phyloP scores from a whole-genome alignment of 37 sponge, comb jelly and placozoan genomes.

The Geodia barretti region DNA sequence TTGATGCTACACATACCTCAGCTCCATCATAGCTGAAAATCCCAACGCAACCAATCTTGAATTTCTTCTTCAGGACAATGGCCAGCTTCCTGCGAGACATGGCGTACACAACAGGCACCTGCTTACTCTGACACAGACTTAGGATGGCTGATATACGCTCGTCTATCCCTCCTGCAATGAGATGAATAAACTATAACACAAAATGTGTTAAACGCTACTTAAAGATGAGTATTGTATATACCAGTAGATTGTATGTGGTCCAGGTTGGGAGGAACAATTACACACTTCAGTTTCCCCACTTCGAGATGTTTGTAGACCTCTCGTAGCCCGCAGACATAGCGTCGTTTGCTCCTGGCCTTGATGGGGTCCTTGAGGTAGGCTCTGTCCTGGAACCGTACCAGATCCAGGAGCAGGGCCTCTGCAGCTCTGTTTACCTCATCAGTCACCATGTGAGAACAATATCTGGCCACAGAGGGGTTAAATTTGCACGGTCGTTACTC shows the following conservation, averaged over 20 bases:
- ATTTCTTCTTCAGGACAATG: slow-evolving; percentile 64
- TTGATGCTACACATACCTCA: slow-evolving; percentile 56
- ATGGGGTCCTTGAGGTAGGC: slow-evolving; percentile 69
- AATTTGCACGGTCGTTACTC: too few relatives aligned
- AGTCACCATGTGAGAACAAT: slow-evolving; percentile 79
- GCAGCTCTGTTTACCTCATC: slow-evolving; percentile 59
- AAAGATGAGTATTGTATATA: slow-evolving; percentile 9
- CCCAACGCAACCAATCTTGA: slow-evolving; percentile 86
- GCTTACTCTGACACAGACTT: slow-evolving; percentile 46
- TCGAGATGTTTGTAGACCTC: slow-evolving; percentile 90
- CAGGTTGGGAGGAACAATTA: slow-evolving; percentile 88
- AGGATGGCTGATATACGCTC: slow-evolving; percentile 68
- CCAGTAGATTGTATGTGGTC: slow-evolving; percentile 88
- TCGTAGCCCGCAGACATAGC: slow-evolving; percentile 89
- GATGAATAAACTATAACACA: neutral
- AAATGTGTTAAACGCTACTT: too few relatives aligned
- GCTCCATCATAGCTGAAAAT: slow-evolving; percentile 96
- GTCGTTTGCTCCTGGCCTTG: slow-evolving; percentile 65
- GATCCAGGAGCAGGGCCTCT: slow-evolving; percentile 50
- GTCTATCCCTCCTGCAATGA: slow-evolving; percentile 79
- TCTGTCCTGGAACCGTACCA: slow-evolving; percentile 82
- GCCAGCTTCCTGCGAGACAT: slow-evolving; percentile 75
- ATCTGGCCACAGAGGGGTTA: too few relatives aligned
- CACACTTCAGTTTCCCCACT: slow-evolving; percentile 80
- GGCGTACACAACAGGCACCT: slow-evolving; percentile 81